Evolutionary conservation across 2,888 invertebrate genomes (phyloP).

Genomic region (Macroteleia sp.): DNA sequence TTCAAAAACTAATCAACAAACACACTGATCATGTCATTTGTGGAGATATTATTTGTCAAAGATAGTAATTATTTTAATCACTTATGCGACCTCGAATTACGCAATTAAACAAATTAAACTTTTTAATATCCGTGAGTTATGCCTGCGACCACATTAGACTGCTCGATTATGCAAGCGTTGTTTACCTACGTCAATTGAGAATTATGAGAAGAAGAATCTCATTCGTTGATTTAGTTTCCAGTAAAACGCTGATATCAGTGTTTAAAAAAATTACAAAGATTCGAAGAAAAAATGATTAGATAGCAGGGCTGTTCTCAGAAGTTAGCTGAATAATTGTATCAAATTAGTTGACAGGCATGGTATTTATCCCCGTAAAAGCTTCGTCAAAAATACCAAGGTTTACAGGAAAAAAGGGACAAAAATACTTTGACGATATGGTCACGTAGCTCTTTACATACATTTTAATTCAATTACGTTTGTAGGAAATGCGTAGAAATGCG

Average conservation of each 20-base stretch:
- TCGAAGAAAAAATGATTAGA: neutral
- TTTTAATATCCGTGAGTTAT: neutral
- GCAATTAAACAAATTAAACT: neutral
- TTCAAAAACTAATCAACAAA: conserved; percentile 18
- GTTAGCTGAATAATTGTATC: conserved; percentile 35
- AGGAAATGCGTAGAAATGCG: conserved; percentile 59
- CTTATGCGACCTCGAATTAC: neutral
- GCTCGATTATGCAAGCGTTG: neutral
- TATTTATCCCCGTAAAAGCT: conserved; percentile 42
- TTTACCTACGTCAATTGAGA: neutral
- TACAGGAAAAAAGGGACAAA: conserved; percentile 19
- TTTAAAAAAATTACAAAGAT: conserved; percentile 5
- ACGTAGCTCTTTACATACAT: conserved; percentile 50
- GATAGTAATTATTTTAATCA: conserved; percentile 12
- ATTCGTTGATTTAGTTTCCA: neutral
- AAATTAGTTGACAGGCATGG: conserved; percentile 31
- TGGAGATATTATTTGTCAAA: neutral
- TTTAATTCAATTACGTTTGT: conserved; percentile 52
- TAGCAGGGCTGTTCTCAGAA: conserved; percentile 3
- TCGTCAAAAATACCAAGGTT: conserved; percentile 28
- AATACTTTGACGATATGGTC: conserved; percentile 56
- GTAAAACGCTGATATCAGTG: neutral
- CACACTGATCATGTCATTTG: too few relatives aligned
- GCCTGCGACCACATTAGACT: neutral
- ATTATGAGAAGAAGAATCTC: neutral